These are phyloP conservation scores for Celastrina argiolus DNA, from an alignment of 2,888 invertebrate species.

Conservation along the genomic window DNA sequence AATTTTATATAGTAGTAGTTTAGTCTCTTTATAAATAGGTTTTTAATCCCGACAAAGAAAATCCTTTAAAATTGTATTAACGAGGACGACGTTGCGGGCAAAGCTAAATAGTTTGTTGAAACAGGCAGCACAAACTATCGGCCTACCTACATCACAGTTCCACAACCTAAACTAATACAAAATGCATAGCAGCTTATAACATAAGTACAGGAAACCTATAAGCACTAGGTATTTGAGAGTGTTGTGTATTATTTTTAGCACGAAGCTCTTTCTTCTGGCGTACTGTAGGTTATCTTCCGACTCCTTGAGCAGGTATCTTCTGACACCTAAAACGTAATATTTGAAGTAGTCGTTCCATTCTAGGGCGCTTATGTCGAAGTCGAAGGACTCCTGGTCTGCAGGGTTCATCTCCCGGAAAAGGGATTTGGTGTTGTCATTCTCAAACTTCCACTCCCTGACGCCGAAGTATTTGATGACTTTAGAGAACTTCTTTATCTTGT, in stretches of 20 bases:
- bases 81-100: no score
- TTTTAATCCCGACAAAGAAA: no score
- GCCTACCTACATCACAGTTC: not conserved
- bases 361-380: constrained; percentile 81
- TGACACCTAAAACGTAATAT: constrained; percentile 82
- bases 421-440: constrained; percentile 76
- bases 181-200: not conserved
- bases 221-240: not conserved
- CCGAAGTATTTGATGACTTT: constrained; percentile 86
- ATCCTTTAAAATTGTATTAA: no score
- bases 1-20: no score
- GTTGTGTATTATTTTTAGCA: constrained; percentile 46
- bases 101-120: not conserved
- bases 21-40: no score
- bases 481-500: constrained; percentile 84
- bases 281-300: constrained; percentile 81
- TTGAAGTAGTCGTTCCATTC: constrained; percentile 84
- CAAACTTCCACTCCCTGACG: constrained; percentile 83
- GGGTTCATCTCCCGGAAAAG: constrained; percentile 74
- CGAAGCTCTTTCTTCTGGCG: constrained; percentile 65
- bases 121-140: not conserved
- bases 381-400: constrained; percentile 79
- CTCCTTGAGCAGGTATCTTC: constrained; percentile 86
- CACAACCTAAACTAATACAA: not conserved
- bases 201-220: not conserved